Percentiles rank a stretch among this genome's conserved stretches.
Evolutionary conservation across 2,113 vertebrate genomes (phyloP).

Genomic region (Barbus barbus): DNA sequence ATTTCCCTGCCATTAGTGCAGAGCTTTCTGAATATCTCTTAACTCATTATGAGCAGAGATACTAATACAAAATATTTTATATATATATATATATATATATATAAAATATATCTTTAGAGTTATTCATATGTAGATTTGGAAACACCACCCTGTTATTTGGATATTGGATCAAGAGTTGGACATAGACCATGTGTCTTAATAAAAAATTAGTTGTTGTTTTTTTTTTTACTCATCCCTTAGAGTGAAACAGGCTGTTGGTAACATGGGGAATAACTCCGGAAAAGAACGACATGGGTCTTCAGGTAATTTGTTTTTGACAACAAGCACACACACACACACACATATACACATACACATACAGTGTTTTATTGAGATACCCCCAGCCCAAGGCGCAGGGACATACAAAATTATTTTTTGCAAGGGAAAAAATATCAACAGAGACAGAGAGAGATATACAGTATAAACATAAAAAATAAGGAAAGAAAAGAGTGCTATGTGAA

Average conservation of each 20-base stretch:
- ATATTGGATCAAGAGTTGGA: neutral
- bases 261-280: conserved; percentile 76
- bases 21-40: neutral
- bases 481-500: neutral
- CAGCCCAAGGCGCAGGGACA: neutral
- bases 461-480: neutral
- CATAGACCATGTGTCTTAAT: neutral
- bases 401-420: neutral
- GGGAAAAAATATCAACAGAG: neutral
- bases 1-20: neutral
- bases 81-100: too few species aligned
- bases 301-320: conserved; percentile 61
- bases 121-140: neutral
- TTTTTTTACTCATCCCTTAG: neutral
- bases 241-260: conserved; percentile 50
- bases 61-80: neutral
- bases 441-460: neutral
- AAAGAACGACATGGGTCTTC: conserved; percentile 72
- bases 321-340: neutral
- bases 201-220: too few species aligned
- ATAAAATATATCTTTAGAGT: neutral
- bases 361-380: neutral
- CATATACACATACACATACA: neutral
- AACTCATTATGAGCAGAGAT: neutral
- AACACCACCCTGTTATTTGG: neutral